These are phyloP conservation scores for Villa cingulata DNA, from an alignment of 2,888 invertebrate species.

Conservation along the genomic window DNA sequence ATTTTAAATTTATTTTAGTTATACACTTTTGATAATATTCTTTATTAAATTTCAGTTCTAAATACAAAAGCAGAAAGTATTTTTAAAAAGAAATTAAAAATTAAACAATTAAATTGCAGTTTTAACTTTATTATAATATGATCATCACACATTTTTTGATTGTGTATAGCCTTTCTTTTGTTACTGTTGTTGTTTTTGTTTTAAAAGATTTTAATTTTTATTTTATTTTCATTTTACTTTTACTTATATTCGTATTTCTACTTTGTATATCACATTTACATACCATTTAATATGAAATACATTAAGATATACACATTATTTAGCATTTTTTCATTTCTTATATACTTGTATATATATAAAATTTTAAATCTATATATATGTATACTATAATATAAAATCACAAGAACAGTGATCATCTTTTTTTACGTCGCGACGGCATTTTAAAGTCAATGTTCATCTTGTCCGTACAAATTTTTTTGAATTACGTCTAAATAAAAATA, in stretches of 20 bases:
- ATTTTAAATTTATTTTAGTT: too few relatives aligned
- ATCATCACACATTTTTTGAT: slow-evolving; percentile 1
- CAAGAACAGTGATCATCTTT: slow-evolving; percentile 28
- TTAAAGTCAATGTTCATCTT: slow-evolving; percentile 12
- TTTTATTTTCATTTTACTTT: background rate
- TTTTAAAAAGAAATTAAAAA: background rate
- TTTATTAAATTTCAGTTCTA: background rate
- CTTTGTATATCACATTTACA: background rate
- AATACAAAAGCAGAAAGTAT: background rate
- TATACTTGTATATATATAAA: too few relatives aligned
- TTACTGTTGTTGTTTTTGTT: too few relatives aligned
- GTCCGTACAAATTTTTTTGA: background rate
- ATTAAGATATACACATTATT: too few relatives aligned
- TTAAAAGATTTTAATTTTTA: background rate
- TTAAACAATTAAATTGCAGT: background rate
- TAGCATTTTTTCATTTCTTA: too few relatives aligned
- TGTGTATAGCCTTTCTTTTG: too few relatives aligned
- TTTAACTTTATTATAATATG: background rate
- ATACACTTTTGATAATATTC: too few relatives aligned
- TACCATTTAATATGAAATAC: too few relatives aligned
- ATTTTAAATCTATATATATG: too few relatives aligned
- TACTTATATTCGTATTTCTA: background rate
- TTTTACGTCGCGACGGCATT: slow-evolving; percentile 22
- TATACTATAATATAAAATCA: background rate
- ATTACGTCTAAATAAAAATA: background rate